These are phyloP conservation scores for Heliconius himera DNA, from an alignment of 1,140 invertebrate genomes.

Conservation along the genomic window DNA sequence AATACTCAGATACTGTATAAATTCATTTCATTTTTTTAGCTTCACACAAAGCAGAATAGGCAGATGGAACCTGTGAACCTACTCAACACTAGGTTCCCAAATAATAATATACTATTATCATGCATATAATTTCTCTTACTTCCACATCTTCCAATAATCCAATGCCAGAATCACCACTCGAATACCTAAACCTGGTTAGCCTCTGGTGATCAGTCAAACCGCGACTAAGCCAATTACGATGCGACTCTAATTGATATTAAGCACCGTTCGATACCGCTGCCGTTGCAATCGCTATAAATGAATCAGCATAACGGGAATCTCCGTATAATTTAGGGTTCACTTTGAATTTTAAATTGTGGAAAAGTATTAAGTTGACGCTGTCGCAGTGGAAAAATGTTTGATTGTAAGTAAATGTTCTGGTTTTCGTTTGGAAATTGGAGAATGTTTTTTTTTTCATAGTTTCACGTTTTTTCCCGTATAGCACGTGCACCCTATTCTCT, in stretches of 20 bases:
- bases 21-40: too few relatives aligned
- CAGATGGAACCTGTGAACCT: too few relatives aligned
- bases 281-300: slow-evolving; percentile 29
- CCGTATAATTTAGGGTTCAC: slow-evolving; percentile 14
- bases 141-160: neutral
- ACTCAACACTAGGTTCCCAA: too few relatives aligned
- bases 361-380: neutral
- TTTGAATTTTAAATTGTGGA: slow-evolving; percentile 14
- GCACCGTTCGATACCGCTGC: slow-evolving; percentile 34
- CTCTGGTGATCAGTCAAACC: slow-evolving; percentile 38
- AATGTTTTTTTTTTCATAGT: slow-evolving; percentile 85
- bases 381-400: neutral
- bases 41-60: too few relatives aligned
- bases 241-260: slow-evolving; percentile 42
- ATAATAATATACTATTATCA: too few relatives aligned
- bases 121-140: too few relatives aligned
- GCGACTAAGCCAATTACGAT: slow-evolving; percentile 39
- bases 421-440: neutral
- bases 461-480: slow-evolving; percentile 84
- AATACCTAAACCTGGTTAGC: slow-evolving; percentile 32
- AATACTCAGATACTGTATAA: too few relatives aligned
- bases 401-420: neutral
- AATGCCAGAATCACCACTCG: neutral
- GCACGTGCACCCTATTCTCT: too few relatives aligned
- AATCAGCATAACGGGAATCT: slow-evolving; percentile 26